phyloP scores from a whole-genome alignment of 2,797 vertebrate genomes.

The Spondyliosoma cantharus region DNA sequence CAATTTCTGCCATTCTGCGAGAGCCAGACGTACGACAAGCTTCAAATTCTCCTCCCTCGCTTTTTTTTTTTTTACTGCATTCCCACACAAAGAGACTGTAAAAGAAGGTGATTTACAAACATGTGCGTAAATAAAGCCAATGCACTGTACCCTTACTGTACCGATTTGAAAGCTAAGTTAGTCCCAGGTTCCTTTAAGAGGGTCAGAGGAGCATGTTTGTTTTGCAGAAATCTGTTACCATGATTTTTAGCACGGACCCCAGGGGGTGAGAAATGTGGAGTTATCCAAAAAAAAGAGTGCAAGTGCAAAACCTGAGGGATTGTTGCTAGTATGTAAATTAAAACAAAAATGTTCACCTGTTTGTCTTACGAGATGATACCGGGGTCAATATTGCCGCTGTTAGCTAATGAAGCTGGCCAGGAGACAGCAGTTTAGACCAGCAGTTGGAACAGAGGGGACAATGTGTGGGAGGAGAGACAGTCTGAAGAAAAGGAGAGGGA shows the following conservation, averaged over 20 bases:
- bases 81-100: slow-evolving; percentile 74
- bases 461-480: slow-evolving; percentile 44
- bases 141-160: slow-evolving; percentile 28
- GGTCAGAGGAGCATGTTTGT: slow-evolving; percentile 58
- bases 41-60: slow-evolving; percentile 52
- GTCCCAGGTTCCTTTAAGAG: slow-evolving; percentile 37
- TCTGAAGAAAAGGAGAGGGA: slow-evolving; percentile 51
- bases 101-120: slow-evolving; percentile 76
- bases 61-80: slow-evolving; percentile 69
- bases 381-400: slow-evolving; percentile 23
- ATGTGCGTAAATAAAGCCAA: slow-evolving; percentile 63
- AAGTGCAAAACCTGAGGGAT: slow-evolving; percentile 2
- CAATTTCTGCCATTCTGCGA: slow-evolving; percentile 47
- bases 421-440: slow-evolving; percentile 34
- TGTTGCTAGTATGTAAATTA: neutral
- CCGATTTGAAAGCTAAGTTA: slow-evolving; percentile 54
- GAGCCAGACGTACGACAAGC: slow-evolving; percentile 49
- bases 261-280: slow-evolving; percentile 10
- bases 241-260: slow-evolving; percentile 27
- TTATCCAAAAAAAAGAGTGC: slow-evolving; percentile 29
- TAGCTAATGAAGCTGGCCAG: slow-evolving; percentile 30
- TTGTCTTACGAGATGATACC: slow-evolving; percentile 8
- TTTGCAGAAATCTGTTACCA: slow-evolving; percentile 33
- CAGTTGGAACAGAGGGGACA: slow-evolving; percentile 37
- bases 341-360: neutral